Evolutionary conservation across 2,113 vertebrate species (phyloP).

Genomic region (Tangachromis dhanisi): DNA sequence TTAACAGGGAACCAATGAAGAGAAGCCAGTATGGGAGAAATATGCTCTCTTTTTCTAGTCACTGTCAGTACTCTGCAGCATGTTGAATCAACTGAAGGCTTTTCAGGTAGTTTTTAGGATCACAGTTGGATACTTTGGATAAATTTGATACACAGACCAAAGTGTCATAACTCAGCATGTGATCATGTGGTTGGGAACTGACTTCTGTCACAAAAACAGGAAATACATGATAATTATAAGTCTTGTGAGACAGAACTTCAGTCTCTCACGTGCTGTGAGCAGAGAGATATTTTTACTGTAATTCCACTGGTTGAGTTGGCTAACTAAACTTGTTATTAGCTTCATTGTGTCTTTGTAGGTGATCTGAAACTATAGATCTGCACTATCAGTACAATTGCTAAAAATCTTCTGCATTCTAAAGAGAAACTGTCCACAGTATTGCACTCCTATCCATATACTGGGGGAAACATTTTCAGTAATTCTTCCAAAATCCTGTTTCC

Average conservation of each 20-base stretch:
- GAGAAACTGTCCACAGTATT: no score
- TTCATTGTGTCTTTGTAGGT: fast-evolving
- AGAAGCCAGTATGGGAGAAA: not conserved
- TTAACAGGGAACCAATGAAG: not conserved
- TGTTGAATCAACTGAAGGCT: not conserved
- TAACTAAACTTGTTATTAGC: not conserved
- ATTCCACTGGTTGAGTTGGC: not conserved
- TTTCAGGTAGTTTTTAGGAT: fast-evolving
- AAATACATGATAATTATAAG: fast-evolving
- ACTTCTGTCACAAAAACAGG: not conserved
- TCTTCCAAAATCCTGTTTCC: no score
- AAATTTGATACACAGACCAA: not conserved
- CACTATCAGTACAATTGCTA: no score
- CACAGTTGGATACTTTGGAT: fast-evolving
- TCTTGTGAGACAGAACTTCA: not conserved
- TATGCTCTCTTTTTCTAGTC: not conserved
- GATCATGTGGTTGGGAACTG: not conserved
- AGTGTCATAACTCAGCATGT: not conserved
- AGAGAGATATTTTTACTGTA: not conserved
- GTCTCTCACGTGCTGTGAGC: not conserved
- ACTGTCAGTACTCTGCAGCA: not conserved
- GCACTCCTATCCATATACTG: no score
- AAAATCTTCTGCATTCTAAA: no score
- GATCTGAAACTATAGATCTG: fast-evolving
- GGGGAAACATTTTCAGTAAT: no score